Evolutionary conservation across 2,797 vertebrate genomes (phyloP).

Genomic region (Pitangus sulphuratus): DNA sequence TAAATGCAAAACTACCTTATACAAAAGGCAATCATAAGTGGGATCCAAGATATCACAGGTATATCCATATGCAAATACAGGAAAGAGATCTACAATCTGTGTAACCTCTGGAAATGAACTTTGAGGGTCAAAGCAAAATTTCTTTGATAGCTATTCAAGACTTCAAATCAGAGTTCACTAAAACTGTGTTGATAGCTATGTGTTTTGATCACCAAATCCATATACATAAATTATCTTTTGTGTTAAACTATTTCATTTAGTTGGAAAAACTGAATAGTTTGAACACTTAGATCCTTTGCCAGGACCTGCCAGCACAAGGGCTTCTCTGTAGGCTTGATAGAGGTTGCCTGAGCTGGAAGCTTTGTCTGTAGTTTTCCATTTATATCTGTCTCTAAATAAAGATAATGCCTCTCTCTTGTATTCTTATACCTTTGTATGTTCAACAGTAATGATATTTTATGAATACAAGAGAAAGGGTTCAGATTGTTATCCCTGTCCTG

Average conservation of each 20-base stretch:
- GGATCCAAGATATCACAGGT: not conserved
- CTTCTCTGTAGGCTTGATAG: constrained; percentile 1
- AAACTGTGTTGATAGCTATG: not conserved
- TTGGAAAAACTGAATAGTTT: not conserved
- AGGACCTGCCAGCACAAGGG: constrained; percentile 13
- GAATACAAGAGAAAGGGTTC: not conserved
- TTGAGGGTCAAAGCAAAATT: not conserved
- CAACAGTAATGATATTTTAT: not conserved
- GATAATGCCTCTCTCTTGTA: not conserved
- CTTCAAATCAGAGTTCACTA: not conserved
- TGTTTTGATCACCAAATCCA: not conserved
- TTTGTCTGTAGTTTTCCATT: constrained; percentile 18
- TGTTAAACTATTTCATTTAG: not conserved
- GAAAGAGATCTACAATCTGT: not conserved
- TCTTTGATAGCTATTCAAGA: not conserved
- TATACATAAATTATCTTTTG: not conserved
- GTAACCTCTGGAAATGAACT: not conserved
- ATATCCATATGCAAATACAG: not conserved
- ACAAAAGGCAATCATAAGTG: not conserved
- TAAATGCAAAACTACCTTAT: not conserved
- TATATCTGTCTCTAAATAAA: not conserved
- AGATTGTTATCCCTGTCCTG: not conserved
- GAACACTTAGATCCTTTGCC: not conserved
- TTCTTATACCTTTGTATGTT: not conserved
- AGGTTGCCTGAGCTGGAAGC: constrained; percentile 3